Conservation (phyloP, 1,140 invertebrate species). For the Augochlora pura region DNA sequence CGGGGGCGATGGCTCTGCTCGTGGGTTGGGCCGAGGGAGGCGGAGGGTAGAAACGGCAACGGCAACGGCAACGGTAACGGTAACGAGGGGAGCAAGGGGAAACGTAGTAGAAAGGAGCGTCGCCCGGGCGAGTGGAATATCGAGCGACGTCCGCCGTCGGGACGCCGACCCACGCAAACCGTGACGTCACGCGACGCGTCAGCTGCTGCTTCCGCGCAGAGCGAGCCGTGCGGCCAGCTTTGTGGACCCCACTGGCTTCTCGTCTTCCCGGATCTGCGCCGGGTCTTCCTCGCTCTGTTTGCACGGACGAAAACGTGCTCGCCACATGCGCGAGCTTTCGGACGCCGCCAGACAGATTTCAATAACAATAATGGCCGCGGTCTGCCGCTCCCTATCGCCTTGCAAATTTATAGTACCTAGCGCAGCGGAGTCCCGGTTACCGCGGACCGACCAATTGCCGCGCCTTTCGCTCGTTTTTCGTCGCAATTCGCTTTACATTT, state of each 20-base stretch:
- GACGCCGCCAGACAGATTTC: too few species aligned
- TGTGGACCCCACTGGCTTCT: constrained; percentile 46
- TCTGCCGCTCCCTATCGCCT: too few species aligned
- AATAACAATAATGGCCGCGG: too few species aligned
- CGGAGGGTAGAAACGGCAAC: constrained; percentile 20
- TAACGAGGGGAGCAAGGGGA: constrained; percentile 4
- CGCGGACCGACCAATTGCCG: too few species aligned
- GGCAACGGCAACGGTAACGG: constrained; percentile 27
- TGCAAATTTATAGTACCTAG: too few species aligned
- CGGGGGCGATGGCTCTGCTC: too few species aligned
- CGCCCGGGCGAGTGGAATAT: constrained; percentile 69
- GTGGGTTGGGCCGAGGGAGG: not conserved
- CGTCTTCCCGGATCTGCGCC: constrained; percentile 46
- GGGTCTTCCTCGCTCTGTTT: constrained; percentile 50
- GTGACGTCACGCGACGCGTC: constrained; percentile 74
- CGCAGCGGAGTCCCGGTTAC: too few species aligned
- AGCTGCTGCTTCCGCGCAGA: constrained; percentile 67
- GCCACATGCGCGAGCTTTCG: not conserved
- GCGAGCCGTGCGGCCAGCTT: constrained; percentile 44
- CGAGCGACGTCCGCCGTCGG: constrained; percentile 66
- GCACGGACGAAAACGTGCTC: constrained; percentile 36
- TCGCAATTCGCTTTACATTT: too few species aligned
- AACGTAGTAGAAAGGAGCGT: constrained; percentile 61
- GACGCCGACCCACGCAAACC: constrained; percentile 67
- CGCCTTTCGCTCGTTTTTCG: too few species aligned